Conservation (phyloP, 35 echinoderm and acorn worm species). For the Ptychodera flava region DNA sequence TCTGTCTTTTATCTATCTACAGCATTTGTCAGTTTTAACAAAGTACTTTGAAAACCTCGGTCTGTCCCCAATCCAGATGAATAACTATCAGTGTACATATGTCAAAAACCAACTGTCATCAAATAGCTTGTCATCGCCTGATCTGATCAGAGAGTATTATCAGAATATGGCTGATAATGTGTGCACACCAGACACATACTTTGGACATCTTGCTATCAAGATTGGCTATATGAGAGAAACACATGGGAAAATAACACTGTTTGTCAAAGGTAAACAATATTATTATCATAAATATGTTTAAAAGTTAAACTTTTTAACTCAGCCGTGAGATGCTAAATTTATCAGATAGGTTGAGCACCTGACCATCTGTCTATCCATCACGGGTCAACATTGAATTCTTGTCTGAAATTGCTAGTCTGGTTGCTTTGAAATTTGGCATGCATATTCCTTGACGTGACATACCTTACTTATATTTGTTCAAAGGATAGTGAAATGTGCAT, state of each 20-base stretch:
- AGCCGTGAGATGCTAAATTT: not conserved
- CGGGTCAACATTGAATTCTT: no score
- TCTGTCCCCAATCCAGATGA: not conserved
- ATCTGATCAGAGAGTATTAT: slow-evolving; percentile 76
- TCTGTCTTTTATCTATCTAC: not conserved
- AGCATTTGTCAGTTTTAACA: not conserved
- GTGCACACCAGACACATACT: slow-evolving; percentile 43
- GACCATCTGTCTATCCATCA: no score
- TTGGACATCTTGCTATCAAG: slow-evolving; percentile 75
- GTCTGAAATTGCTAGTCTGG: no score
- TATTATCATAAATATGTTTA: no score
- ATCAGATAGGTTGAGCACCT: no score
- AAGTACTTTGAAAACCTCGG: not conserved
- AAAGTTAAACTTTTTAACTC: not conserved
- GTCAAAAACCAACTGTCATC: slow-evolving; percentile 32
- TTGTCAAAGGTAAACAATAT: slow-evolving; percentile 61
- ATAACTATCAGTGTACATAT: not conserved
- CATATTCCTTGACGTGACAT: no score
- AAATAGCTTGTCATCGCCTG: slow-evolving; percentile 47
- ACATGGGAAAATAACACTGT: slow-evolving; percentile 25
- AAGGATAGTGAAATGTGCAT: no score
- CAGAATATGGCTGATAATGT: slow-evolving; percentile 48
- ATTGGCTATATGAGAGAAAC: slow-evolving; percentile 37
- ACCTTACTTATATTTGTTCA: no score
- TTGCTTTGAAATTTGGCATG: no score